A percentile compares a stretch with the other conserved stretches of the same genome.
phyloP scores from a whole-genome alignment of 2,888 invertebrate genomes.

The Chymomyza fuscimana region DNA sequence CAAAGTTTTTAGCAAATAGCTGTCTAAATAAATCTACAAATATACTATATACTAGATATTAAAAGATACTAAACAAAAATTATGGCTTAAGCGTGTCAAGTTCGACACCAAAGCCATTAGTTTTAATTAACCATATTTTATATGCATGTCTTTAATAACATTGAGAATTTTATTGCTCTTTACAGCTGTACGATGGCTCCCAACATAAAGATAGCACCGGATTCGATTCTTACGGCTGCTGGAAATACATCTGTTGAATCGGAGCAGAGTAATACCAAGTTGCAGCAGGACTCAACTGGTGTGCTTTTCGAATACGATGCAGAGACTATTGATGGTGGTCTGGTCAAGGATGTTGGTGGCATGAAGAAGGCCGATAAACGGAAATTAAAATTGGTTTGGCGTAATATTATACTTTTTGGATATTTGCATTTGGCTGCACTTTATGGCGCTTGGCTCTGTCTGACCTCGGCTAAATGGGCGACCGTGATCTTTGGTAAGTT shows the following conservation, averaged over 20 bases:
- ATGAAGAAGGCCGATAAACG: slow-evolving; percentile 82
- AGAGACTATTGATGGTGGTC: slow-evolving; percentile 83
- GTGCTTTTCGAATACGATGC: slow-evolving; percentile 85
- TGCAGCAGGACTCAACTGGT: slow-evolving; percentile 80
- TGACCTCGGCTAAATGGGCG: slow-evolving; percentile 87
- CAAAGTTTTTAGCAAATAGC: background rate
- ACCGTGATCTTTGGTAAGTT: slow-evolving; percentile 87
- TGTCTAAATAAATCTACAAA: background rate
- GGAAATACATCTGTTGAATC: slow-evolving; percentile 61
- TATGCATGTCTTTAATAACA: slow-evolving; percentile 26
- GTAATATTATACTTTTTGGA: slow-evolving; percentile 88
- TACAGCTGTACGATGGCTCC: slow-evolving; percentile 81
- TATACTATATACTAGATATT: background rate
- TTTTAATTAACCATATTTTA: background rate
- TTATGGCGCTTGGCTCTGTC: slow-evolving; percentile 87
- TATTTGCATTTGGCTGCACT: slow-evolving; percentile 88
- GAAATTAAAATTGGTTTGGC: slow-evolving; percentile 87
- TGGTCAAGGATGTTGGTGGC: slow-evolving; percentile 82
- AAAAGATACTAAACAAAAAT: background rate
- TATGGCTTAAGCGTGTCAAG: slow-evolving; percentile 56
- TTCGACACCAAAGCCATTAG: slow-evolving; percentile 29
- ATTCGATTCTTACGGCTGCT: slow-evolving; percentile 61
- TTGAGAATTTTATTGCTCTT: slow-evolving; percentile 23
- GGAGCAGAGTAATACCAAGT: slow-evolving; percentile 62
- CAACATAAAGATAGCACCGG: slow-evolving; percentile 67